Evolutionary conservation across 2,888 invertebrate genomes (phyloP).

Genomic region (Glyphotaelius pellucidus): DNA sequence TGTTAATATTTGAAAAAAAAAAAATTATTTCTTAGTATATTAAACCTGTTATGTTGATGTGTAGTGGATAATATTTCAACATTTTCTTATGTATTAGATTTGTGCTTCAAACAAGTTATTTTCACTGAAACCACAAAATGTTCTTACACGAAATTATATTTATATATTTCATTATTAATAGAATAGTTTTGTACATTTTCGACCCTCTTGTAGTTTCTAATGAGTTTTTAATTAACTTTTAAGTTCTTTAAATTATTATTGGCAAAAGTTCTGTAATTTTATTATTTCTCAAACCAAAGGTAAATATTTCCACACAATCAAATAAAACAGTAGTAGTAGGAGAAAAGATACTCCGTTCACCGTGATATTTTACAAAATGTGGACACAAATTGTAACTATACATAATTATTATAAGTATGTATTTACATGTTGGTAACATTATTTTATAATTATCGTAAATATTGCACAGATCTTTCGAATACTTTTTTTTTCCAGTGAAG

Average conservation of each 20-base stretch:
- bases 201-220: background rate
- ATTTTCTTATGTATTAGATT: background rate
- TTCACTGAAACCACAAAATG: background rate
- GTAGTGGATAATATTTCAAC: background rate
- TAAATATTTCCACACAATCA: background rate
- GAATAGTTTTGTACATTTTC: background rate
- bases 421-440: background rate
- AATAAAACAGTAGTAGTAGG: background rate
- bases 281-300: background rate
- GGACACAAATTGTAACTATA: background rate
- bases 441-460: background rate
- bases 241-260: background rate
- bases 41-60: background rate
- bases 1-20: background rate
- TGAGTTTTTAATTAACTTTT: background rate
- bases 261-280: background rate
- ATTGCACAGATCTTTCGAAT: background rate
- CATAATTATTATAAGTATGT: conserved; percentile 2
- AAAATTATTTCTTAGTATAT: conserved; percentile 2
- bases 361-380: background rate
- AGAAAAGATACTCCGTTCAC: background rate
- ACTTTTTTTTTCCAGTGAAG: background rate
- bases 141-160: background rate
- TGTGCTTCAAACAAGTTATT: background rate
- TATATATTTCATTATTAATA: background rate